phyloP scores from a whole-genome alignment of 2,113 vertebrate genomes.

The Felis chaus region DNA sequence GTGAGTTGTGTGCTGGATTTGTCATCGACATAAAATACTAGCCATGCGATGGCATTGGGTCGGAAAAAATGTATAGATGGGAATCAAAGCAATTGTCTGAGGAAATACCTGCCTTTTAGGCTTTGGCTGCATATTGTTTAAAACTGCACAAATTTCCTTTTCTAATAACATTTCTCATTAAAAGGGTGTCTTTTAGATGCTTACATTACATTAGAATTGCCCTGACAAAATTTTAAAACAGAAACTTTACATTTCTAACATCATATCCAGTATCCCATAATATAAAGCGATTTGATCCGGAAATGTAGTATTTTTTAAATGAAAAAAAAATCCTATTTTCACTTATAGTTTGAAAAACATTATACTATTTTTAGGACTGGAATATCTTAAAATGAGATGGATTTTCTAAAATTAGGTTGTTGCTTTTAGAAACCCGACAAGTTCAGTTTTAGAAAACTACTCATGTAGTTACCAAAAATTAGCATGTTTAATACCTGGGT shows the following conservation, averaged over 20 bases:
- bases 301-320: conserved; percentile 39
- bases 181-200: not conserved
- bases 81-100: not conserved
- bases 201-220: not conserved
- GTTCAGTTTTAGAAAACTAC: not conserved
- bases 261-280: not conserved
- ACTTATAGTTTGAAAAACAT: conserved; percentile 57
- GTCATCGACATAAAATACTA: not conserved
- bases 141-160: conserved; percentile 44
- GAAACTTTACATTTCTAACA: conserved; percentile 37
- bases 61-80: conserved; percentile 39
- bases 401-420: not conserved
- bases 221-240: conserved; percentile 52
- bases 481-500: not conserved
- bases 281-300: conserved; percentile 30
- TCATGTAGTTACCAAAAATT: conserved; percentile 38
- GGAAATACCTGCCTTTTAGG: conserved; percentile 24
- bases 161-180: conserved; percentile 22
- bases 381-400: not conserved
- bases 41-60: conserved; percentile 22
- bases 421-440: conserved; percentile 49
- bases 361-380: not conserved
- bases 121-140: conserved; percentile 55
- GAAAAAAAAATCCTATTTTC: not conserved
- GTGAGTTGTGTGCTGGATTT: not conserved